phyloP scores from a whole-genome alignment of 2,888 invertebrate genomes.

The Ischnus inquisitorius region DNA sequence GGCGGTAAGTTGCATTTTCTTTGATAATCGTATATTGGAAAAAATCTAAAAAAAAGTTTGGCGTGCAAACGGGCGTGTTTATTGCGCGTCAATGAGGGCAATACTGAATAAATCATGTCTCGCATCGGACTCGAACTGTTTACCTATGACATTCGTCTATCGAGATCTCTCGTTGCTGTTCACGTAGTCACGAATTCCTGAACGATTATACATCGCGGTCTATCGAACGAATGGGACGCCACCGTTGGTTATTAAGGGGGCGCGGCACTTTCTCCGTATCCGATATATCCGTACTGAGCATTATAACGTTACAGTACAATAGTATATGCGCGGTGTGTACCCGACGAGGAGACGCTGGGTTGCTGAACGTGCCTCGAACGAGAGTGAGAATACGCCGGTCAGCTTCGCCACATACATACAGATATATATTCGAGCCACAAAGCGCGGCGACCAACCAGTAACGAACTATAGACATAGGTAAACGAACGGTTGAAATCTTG shows the following conservation, averaged over 20 bases:
- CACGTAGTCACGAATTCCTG: constrained; percentile 61
- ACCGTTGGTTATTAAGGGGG: constrained; percentile 64
- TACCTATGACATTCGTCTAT: constrained; percentile 47
- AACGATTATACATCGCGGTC: constrained; percentile 5
- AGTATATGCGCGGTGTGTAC: background rate
- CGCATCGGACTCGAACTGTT: constrained; percentile 19
- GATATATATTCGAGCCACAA: background rate
- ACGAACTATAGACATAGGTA: constrained; percentile 29
- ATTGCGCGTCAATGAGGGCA: background rate
- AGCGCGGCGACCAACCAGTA: constrained; percentile 10
- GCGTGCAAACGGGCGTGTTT: background rate
- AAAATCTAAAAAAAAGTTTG: too few species aligned
- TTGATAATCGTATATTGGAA: background rate
- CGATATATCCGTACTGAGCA: constrained; percentile 47
- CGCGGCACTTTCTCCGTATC: constrained; percentile 70
- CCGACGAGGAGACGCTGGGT: background rate
- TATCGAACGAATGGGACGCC: constrained; percentile 60
- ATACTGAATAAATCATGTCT: constrained; percentile 39
- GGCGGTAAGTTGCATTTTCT: background rate
- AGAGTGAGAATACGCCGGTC: constrained; percentile 54
- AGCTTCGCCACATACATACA: constrained; percentile 8
- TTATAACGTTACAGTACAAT: constrained; percentile 17
- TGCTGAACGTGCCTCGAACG: constrained; percentile 11
- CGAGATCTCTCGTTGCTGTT: constrained; percentile 27
- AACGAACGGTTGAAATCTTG: constrained; percentile 28